Conservation (phyloP, 1,140 invertebrate genomes). For the Drosophila erecta region DNA sequence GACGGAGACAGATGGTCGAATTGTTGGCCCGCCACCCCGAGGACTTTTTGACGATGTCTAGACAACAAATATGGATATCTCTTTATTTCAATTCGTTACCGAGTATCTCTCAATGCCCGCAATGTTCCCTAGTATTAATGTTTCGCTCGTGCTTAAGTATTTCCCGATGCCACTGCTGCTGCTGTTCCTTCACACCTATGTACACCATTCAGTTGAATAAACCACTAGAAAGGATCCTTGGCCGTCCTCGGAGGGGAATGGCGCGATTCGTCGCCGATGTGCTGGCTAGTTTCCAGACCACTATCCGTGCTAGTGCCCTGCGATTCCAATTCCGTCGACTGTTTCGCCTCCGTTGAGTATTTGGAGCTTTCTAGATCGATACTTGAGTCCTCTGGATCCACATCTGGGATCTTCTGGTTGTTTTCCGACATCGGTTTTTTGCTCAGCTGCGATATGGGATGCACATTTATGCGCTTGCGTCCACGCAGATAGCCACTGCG, state of each 20-base stretch:
- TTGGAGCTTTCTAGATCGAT: neutral
- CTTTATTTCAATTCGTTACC: constrained; percentile 30
- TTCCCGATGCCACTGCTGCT: constrained; percentile 45
- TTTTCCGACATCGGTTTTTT: neutral
- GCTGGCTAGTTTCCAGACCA: neutral
- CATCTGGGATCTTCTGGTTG: neutral
- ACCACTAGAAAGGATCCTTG: constrained; percentile 10
- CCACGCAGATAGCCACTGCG: constrained; percentile 18
- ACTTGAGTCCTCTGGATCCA: neutral
- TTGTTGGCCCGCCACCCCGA: constrained; percentile 88
- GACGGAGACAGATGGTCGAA: constrained; percentile 82
- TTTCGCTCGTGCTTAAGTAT: constrained; percentile 53
- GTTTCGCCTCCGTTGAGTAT: neutral
- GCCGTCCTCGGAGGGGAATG: neutral
- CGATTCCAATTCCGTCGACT: neutral
- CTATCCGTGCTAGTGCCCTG: neutral
- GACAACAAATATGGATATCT: constrained; percentile 18
- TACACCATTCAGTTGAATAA: constrained; percentile 50
- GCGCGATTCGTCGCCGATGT: neutral
- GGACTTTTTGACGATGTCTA: constrained; percentile 95
- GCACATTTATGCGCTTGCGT: constrained; percentile 25
- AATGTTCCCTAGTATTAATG: constrained; percentile 40
- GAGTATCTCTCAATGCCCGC: constrained; percentile 56
- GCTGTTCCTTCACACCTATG: constrained; percentile 66
- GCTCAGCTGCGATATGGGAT: constrained; percentile 20